Conservation (phyloP, 2,113 vertebrate genomes). For the Notothenia coriiceps region DNA sequence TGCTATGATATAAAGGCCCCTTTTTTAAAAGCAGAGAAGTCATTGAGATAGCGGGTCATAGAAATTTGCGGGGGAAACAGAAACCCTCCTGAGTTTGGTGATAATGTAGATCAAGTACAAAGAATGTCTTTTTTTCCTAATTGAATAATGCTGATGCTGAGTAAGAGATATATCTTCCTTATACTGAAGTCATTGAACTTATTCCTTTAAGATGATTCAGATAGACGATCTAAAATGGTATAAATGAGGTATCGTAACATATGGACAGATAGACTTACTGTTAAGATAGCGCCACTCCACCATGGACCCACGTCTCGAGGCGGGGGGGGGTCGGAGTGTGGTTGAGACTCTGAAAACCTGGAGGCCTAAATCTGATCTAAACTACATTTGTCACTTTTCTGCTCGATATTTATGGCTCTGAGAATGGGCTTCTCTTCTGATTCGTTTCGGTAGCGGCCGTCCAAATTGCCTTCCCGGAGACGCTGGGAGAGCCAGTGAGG, state of each 20-base stretch:
- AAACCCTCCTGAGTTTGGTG: neutral
- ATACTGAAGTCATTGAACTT: neutral
- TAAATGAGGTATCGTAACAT: slow-evolving; percentile 14
- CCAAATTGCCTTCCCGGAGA: slow-evolving; percentile 75
- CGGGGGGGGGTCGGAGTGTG: fast-evolving
- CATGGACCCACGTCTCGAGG: slow-evolving; percentile 45
- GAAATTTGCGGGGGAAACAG: neutral
- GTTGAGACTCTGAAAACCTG: slow-evolving; percentile 51
- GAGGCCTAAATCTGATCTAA: slow-evolving; percentile 69
- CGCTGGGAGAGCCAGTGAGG: slow-evolving; percentile 43
- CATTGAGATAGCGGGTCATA: too few species aligned
- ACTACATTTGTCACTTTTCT: slow-evolving; percentile 76
- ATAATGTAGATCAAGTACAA: neutral
- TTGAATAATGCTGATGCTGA: neutral
- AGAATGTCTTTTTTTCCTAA: neutral
- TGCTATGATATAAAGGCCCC: neutral
- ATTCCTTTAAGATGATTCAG: neutral
- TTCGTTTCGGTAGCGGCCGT: slow-evolving; percentile 72
- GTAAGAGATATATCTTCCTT: too few species aligned
- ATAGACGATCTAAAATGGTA: slow-evolving; percentile 9
- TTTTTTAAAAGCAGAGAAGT: neutral
- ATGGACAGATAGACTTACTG: slow-evolving; percentile 5
- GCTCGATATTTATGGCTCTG: slow-evolving; percentile 66
- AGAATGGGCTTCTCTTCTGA: slow-evolving; percentile 68
- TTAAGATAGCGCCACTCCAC: slow-evolving; percentile 2